These are phyloP conservation scores for Echiichthys vipera DNA, from an alignment of 2,797 vertebrate species.

Conservation along the genomic window DNA sequence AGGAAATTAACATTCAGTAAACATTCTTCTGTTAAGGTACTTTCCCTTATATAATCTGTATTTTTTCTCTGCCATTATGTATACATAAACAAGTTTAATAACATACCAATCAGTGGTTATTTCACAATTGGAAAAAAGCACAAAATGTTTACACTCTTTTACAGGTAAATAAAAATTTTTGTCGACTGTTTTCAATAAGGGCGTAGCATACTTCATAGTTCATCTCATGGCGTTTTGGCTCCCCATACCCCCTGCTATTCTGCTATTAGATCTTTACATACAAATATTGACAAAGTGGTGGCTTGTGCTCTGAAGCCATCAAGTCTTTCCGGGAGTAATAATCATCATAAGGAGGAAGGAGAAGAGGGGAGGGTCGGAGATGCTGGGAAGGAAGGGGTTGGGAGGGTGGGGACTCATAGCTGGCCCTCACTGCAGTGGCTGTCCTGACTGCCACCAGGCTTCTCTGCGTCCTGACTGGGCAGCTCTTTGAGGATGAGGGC, in stretches of 20 bases:
- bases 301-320: conserved; percentile 93
- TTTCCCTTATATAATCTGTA: conserved; percentile 97
- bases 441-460: conserved; percentile 92
- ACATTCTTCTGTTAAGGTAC: conserved; percentile 97
- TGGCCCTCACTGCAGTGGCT: conserved; percentile 91
- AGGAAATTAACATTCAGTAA: conserved; percentile 95
- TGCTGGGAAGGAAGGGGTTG: conserved; percentile 24
- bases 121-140: conserved; percentile 97
- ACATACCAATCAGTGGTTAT: conserved; percentile 99
- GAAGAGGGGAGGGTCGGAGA: neutral
- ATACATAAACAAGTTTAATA: conserved; percentile 97
- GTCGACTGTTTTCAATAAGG: conserved; percentile 91
- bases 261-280: conserved; percentile 99
- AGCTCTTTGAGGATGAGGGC: conserved; percentile 89
- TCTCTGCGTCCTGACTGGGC: conserved; percentile 88
- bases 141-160: conserved; percentile 99
- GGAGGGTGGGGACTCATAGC: conserved; percentile 86
- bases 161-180: conserved; percentile 99
- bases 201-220: conserved; percentile 90
- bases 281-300: conserved; percentile 99
- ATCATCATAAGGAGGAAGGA: conserved; percentile 62
- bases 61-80: conserved; percentile 91
- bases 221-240: conserved; percentile 47
- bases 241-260: conserved; percentile 82
- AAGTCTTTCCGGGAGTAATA: conserved; percentile 82